phyloP scores from a whole-genome alignment of 2,888 invertebrate genomes.

The Melanostoma mellinum region DNA sequence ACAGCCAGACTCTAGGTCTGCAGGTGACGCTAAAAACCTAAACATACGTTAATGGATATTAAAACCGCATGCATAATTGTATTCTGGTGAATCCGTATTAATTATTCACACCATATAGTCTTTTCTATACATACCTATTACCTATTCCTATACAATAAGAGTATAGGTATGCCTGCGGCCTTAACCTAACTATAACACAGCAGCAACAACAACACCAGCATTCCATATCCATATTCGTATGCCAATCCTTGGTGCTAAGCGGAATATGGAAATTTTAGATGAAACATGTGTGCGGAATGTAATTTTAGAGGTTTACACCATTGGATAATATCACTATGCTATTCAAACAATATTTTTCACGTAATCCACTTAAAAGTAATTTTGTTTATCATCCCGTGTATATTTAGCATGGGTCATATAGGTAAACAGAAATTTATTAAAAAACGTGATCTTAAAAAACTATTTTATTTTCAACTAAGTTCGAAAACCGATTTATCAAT shows the following conservation, averaged over 20 bases:
- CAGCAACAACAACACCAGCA: no score
- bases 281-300: slow-evolving; percentile 70
- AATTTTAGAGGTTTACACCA: slow-evolving; percentile 59
- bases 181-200: not conserved
- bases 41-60: slow-evolving; percentile 73
- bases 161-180: not conserved
- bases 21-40: slow-evolving; percentile 71
- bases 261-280: slow-evolving; percentile 33
- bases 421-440: slow-evolving; percentile 12
- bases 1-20: slow-evolving; percentile 33
- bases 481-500: no score
- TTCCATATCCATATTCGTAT: no score
- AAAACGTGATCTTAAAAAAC: no score
- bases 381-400: slow-evolving; percentile 28
- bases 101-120: slow-evolving; percentile 65
- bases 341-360: slow-evolving; percentile 59
- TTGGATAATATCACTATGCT: slow-evolving; percentile 33
- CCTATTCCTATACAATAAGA: not conserved
- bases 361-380: slow-evolving; percentile 66
- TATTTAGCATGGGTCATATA: not conserved
- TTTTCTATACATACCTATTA: not conserved
- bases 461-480: no score
- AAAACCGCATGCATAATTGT: slow-evolving; percentile 73
- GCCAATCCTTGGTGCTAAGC: no score
- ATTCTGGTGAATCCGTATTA: slow-evolving; percentile 71